A percentile compares a stretch with the other conserved stretches of the same genome.
Evolutionary conservation across 2,113 vertebrate species (phyloP).

Genomic region (Hemiprocne comata): DNA sequence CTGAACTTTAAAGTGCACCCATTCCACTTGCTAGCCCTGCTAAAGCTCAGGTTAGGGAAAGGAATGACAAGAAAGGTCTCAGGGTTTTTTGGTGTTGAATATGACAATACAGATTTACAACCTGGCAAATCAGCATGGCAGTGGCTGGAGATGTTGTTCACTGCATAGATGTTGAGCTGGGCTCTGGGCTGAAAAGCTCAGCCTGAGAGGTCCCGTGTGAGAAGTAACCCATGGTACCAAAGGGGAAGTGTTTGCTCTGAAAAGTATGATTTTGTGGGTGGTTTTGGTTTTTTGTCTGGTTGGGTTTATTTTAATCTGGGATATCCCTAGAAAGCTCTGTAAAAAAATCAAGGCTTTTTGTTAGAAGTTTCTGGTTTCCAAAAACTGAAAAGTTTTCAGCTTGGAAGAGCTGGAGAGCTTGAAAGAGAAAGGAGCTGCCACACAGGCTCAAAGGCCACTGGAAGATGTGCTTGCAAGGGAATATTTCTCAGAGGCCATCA

Average conservation of each 20-base stretch:
- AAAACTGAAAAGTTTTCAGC: neutral
- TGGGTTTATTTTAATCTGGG: neutral
- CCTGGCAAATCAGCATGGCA: neutral
- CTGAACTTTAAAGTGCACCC: neutral
- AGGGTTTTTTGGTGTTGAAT: neutral
- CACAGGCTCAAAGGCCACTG: neutral
- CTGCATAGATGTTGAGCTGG: neutral
- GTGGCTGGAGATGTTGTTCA: neutral
- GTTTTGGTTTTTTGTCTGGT: neutral
- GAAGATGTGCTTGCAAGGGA: neutral
- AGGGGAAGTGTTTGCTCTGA: neutral
- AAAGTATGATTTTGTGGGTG: neutral
- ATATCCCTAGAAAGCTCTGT: neutral
- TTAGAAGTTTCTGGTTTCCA: neutral
- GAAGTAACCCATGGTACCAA: neutral
- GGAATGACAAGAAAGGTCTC: neutral
- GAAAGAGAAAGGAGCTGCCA: neutral
- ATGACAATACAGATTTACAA: neutral
- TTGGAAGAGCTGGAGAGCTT: neutral
- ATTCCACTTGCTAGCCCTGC: neutral
- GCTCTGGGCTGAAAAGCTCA: neutral
- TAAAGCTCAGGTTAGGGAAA: neutral
- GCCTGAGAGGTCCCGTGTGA: fast-evolving
- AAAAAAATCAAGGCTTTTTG: neutral
- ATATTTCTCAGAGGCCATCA: neutral